phyloP scores from a whole-genome alignment of 2,113 vertebrate genomes.

The Petrocephalus zakoni region DNA sequence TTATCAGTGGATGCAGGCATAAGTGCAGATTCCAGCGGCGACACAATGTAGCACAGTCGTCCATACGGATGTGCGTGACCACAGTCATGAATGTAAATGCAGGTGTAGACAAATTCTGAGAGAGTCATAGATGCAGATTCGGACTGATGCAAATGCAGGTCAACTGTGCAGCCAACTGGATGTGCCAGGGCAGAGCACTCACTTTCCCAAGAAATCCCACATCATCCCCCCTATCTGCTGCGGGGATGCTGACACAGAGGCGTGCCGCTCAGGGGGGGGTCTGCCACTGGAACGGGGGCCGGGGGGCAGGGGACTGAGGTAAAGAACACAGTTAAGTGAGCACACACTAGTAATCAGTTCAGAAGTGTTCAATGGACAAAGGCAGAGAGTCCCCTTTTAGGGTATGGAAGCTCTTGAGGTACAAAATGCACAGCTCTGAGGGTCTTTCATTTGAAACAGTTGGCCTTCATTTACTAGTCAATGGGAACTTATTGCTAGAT shows the following conservation, averaged over 20 bases:
- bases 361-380: slow-evolving; percentile 19
- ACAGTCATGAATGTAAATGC: neutral
- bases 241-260: slow-evolving; percentile 59
- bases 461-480: neutral
- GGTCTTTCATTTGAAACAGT: neutral
- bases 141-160: slow-evolving; percentile 27
- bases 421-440: neutral
- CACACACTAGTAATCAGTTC: slow-evolving; percentile 35
- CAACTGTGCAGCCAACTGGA: slow-evolving; percentile 47
- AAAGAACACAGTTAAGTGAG: slow-evolving; percentile 53
- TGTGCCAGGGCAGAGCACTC: slow-evolving; percentile 64
- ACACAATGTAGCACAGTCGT: neutral
- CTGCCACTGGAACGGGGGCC: slow-evolving; percentile 59
- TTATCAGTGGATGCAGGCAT: neutral
- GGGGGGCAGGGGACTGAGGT: slow-evolving; percentile 36
- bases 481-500: neutral
- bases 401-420: neutral
- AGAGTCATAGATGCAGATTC: slow-evolving; percentile 18
- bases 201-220: slow-evolving; percentile 68
- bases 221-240: slow-evolving; percentile 67
- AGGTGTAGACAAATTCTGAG: slow-evolving; percentile 24
- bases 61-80: neutral
- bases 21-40: neutral
- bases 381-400: neutral
- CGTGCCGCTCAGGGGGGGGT: slow-evolving; percentile 65